These are phyloP conservation scores for Pterocles burchelli DNA, from an alignment of 2,113 vertebrate species.

Conservation along the genomic window DNA sequence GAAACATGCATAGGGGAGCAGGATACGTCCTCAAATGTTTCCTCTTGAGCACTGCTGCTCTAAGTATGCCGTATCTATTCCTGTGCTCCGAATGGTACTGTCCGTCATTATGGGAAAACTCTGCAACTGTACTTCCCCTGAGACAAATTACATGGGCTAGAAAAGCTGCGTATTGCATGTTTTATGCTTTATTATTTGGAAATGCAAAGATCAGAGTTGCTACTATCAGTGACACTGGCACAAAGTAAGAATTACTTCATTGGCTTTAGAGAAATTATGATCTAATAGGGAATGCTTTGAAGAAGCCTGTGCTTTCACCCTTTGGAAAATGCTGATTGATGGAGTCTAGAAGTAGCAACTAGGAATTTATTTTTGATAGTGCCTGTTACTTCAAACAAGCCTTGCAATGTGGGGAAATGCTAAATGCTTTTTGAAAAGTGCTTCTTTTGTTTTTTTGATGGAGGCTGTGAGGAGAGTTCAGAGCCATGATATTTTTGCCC, in stretches of 20 bases:
- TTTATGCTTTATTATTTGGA: not conserved
- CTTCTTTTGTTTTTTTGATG: not conserved
- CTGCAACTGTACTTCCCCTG: not conserved
- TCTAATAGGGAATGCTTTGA: not conserved
- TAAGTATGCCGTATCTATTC: not conserved
- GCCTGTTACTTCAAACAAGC: not conserved
- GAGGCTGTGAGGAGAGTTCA: not conserved
- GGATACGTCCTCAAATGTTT: not conserved
- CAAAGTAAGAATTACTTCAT: not conserved
- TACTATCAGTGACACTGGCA: not conserved
- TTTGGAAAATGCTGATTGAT: not conserved
- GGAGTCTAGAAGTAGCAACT: not conserved
- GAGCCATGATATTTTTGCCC: not conserved
- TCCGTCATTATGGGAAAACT: not conserved
- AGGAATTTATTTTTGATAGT: not conserved
- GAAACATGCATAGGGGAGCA: not conserved
- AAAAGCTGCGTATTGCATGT: not conserved
- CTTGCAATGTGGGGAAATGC: not conserved
- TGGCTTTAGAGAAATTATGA: not conserved
- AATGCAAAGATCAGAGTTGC: not conserved
- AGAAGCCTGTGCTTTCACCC: not conserved
- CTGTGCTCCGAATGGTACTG: not conserved
- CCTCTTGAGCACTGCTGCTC: not conserved
- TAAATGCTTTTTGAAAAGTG: not conserved
- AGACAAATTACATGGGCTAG: not conserved